phyloP scores from a whole-genome alignment of 2,797 vertebrate genomes.

The Tamandua tetradactyla region DNA sequence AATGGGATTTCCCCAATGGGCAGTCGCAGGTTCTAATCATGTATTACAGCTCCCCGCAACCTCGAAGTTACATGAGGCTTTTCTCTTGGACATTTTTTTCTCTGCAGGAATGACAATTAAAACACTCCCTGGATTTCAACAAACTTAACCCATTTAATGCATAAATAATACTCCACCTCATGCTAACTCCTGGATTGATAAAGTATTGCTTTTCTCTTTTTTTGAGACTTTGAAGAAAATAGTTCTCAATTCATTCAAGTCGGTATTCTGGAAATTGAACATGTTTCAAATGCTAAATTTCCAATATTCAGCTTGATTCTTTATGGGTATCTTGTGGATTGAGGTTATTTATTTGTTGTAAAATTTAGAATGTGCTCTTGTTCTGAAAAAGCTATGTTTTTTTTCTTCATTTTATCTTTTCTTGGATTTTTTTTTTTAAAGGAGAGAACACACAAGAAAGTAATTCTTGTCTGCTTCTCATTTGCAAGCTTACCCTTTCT shows the following conservation, averaged over 20 bases:
- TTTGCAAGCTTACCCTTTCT: background rate
- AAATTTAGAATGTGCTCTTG: background rate
- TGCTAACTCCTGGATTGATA: conserved; percentile 41
- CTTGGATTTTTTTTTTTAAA: background rate
- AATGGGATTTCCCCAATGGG: background rate
- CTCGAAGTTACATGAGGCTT: background rate
- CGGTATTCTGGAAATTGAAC: background rate
- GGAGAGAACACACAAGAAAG: background rate
- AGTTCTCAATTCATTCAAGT: conserved; percentile 25
- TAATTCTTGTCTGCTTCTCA: background rate
- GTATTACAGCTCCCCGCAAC: background rate
- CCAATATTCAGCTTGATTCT: background rate
- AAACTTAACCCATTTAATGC: conserved; percentile 36
- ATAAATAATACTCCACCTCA: background rate
- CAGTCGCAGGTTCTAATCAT: background rate
- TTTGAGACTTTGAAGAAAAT: conserved; percentile 54
- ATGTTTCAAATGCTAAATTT: conserved; percentile 20
- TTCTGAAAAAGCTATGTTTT: background rate
- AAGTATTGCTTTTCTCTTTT: conserved; percentile 64
- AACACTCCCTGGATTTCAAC: background rate
- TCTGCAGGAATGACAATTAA: conserved; percentile 55
- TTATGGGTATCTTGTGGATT: background rate
- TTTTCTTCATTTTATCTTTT: background rate
- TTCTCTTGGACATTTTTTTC: conserved; percentile 41
- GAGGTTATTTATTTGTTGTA: background rate